Evolutionary conservation across 2,797 vertebrate genomes (phyloP), one percentile per base, ranked within the genome.

Genomic region (Myotis planiceps): DNA sequence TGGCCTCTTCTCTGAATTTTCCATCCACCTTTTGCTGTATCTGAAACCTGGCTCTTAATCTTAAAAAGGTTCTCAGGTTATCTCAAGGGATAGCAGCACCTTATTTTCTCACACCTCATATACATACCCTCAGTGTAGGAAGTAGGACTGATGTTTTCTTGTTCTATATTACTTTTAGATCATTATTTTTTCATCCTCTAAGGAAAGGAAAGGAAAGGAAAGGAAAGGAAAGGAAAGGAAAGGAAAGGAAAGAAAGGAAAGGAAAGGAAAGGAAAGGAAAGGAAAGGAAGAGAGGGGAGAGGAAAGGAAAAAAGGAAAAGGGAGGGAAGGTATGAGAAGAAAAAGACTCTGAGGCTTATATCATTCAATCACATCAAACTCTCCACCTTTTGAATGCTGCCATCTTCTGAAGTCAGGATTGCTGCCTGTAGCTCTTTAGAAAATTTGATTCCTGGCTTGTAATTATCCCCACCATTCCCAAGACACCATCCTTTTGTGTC

Each of bases 91-190:
- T 75, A 66, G 51, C 32, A 42, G 65, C 53, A 45, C 10, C 14
- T 82, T 55, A 60, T 89, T 82, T 81, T 83, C 51, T 88, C 23
- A 65, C 51, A 60, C 1, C 39, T n/a, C 10, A 27, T 15, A 84
- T 32, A 71, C 23, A 83, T 29, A 71, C 18, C 25, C 27, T 55
- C 47, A 81, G 15, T 86, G 53, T 47, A 92, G 58, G 32, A 87
- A 87, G 45, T 21, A 75, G 16, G n/a, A 58, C 9, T 79, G 15
- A 75, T 49, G n/a, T 25, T 72, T 12, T 82, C 32, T 58, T 86
- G 2, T 5, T 78, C 63, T 65, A 18, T 27, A 5, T 42, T 94
- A 63, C 58, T 92, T 95, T 94, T 49, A 82, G 55, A 9, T 83
- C 32, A 47, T 63, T 96, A 69, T n/a, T 83, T 21, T 9, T 34